Evolutionary conservation across 2,888 invertebrate species (phyloP), one percentile per base, ranked within the genome.

Genomic region (Heliconius cydno): DNA sequence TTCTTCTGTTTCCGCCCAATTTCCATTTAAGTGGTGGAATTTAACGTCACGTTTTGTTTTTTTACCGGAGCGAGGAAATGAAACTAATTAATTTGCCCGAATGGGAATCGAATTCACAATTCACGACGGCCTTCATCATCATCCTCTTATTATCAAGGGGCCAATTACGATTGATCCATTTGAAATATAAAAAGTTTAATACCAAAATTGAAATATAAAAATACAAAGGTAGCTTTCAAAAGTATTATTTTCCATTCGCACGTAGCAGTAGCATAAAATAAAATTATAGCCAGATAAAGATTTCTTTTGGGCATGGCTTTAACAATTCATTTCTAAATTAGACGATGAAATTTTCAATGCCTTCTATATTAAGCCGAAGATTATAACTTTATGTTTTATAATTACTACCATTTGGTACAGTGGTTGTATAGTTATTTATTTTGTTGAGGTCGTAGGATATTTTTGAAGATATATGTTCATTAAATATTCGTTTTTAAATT

Each of bases 241-340:
- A 34, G 1, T 22, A 67, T 38, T 68, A 38, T 38, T 13, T 68
- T 68, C n/a, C 25, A 72, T 34, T 34, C 9, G 34, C 34, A 57
- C 52, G 3, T 46, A 78, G 28, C 38, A 15, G 38, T 67, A 77
- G 72, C 79, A 80, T 78, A 30, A 46, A 77, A 72, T 79, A 81
- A 79, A 80, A 81, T 74, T 79, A 63, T 81, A 77, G 28, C 34
- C 80, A 82, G 87, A 87, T 90, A 90, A 90, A 90, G 89, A 57
- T 60, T 87, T 85, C 85, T 84, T 90, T 90, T 82, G 90, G 90
- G 77, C 85, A 82, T 83, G 85, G 86, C 90, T 91, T 90, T 91
- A 91, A 85, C 87, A 83, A 82, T 84, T 90, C 90, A 90, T 91
- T 89, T 87, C 84, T 89, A 89, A 86, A 91, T 91, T 88, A 86